Evolutionary conservation across 2,797 vertebrate genomes (phyloP), one percentile per base, ranked within the genome.

Genomic region (Columba guinea): DNA sequence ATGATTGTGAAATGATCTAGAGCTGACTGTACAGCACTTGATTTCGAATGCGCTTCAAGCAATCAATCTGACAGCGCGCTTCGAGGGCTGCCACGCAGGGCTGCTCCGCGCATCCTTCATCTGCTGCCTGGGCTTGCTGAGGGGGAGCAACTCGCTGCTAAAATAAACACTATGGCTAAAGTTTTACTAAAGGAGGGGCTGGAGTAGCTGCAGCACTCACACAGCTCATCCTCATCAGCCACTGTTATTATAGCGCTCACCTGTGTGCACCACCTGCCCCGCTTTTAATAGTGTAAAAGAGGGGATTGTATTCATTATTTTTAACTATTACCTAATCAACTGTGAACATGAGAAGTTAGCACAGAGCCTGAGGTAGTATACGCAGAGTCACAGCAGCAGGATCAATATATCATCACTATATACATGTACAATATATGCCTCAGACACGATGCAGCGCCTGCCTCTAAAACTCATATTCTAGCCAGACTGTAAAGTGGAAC

Each of bases 61-160:
- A 96, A 97, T 96, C 96, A 87, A 85, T 91, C 68, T 95, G 96
- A 92, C 87, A 96, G 93, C 14, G 20, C 58, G 77, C 55, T 95
- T 76, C 26, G 52, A 92, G 95, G 92, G 65, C 53, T 80, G 93
- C 78, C 80, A 92, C 1, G 1, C 59, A 75, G 89, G 60, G 80
- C 74, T 16, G 9, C 86, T 69, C 34, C 9, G 3, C 18, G 21
- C 52, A 32, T 37, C 14, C 74, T 96, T 96, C 90, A 89, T 92
- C 93, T 87, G 92, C 92, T 87, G 81, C 51, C 92, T 87, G 37
- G 23, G 68, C 89, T 83, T 76, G 95, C 88, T 84, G 87, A 74
- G 84, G 84, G 87, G 59, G 15, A 67, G 70, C 28, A 71, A 26
- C 24, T 55, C 18, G 2, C 24, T 17, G 41, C n/a, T 81, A 11